These are phyloP conservation scores for Nomada ruficornis DNA, from an alignment of 2,888 invertebrate species.

Conservation along the genomic window DNA sequence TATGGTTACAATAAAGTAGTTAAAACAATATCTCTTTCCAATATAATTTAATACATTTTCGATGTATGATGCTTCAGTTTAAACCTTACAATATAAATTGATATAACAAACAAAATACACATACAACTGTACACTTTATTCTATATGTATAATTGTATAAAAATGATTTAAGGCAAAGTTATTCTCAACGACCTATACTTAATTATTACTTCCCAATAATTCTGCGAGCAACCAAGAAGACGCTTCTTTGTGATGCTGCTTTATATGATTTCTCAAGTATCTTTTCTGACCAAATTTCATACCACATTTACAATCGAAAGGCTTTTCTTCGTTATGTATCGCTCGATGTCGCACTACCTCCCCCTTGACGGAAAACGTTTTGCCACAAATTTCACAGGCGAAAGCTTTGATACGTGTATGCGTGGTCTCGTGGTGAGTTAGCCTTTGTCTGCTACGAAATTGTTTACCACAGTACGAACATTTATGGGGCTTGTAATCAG, in stretches of 20 bases:
- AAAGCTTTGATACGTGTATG: constrained; percentile 84
- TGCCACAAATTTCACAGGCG: constrained; percentile 85
- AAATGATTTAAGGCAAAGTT: constrained; percentile 18
- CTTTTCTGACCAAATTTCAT: constrained; percentile 85
- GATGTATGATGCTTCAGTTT: constrained; percentile 5
- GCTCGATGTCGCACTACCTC: constrained; percentile 85
- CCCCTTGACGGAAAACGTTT: constrained; percentile 84
- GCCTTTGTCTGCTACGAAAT: constrained; percentile 84
- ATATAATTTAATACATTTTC: constrained; percentile 33
- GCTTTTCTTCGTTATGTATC: constrained; percentile 84
- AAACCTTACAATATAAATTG: constrained; percentile 32
- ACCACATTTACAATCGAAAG: constrained; percentile 85
- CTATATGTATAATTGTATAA: constrained; percentile 23
- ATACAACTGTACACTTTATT: constrained; percentile 59
- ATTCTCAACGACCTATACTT: neutral
- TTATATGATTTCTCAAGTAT: constrained; percentile 85
- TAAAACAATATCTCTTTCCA: neutral
- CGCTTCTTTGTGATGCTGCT: constrained; percentile 59
- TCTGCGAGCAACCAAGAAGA: constrained; percentile 53
- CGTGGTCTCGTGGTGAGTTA: constrained; percentile 84
- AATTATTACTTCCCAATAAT: constrained; percentile 50
- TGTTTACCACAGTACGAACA: constrained; percentile 84
- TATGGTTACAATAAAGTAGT: neutral
- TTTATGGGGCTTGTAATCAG: constrained; percentile 79
- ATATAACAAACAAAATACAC: constrained; percentile 36